Base-by-base conservation (phyloP, 2,113 vertebrate genomes). In the Cephalopholis sonnerati region DNA sequence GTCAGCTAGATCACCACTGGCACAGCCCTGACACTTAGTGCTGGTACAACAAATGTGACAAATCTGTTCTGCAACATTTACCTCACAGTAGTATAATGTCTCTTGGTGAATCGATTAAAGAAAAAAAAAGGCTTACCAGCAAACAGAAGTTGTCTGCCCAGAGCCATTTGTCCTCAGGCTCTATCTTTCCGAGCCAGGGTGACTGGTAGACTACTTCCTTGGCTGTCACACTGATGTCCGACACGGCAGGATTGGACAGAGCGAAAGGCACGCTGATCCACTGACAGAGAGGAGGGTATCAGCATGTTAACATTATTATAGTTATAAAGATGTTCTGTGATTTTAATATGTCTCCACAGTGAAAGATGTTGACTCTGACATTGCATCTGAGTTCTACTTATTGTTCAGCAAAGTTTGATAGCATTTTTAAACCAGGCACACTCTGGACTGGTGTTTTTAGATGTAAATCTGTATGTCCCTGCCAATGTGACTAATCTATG, bases 181-280 rank as follows among this genome's bases (percentile, higher is more conserved):
- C 93, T 57, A 99, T 93, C 72, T 93, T 94, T 22, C 98, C 98
- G 55, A 99, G 94, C 98, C 98, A 99, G 41, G 98, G 97, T 11
- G 95, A 82, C 91, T 99, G 97, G 92, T 97, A 95, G 87, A 97
- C 95, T 0, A 85, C 55, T 20, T 96, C 93, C 32, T 96, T 95
- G 59, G 98, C 98, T 0, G 98, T 96, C 69, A 97, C 81, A 7
- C 94, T 93, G 53, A 99, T 99, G 94, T 98, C 96, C 7, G 96
- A 91, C 85, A 99, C 98, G 13, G 97, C 98, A 75, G 97, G 96
- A 74, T 98, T 96, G 74, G 95, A 96, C 93, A 99, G 89, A 0
- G 98, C 98, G 65, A 98, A 99, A 67, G 98, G 98, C 77, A 99
- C 96, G 3, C 98, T 98, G 95, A 99, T 95, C 98, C 98, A 99